phyloP scores from a whole-genome alignment of 2,113 vertebrate species.

The Sebastes fasciatus region DNA sequence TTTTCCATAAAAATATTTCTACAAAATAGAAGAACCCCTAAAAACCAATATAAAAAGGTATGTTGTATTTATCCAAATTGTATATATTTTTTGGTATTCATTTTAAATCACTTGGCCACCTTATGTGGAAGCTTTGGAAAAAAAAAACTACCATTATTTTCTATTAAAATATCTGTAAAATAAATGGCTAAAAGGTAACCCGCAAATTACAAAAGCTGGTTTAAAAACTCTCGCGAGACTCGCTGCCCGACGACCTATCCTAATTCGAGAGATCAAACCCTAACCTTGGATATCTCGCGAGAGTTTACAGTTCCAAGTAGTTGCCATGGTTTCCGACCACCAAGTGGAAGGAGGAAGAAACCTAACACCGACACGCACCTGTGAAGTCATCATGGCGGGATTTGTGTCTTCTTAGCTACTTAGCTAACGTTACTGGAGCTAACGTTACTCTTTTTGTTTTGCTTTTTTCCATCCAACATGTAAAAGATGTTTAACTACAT shows the following conservation, averaged over 20 bases:
- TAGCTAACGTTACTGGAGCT: background rate
- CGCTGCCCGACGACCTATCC: no score
- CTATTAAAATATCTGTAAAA: background rate
- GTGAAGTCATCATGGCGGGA: background rate
- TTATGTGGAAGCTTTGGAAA: background rate
- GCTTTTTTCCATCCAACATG: background rate
- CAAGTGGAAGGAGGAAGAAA: no score
- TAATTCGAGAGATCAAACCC: no score
- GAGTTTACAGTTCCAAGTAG: no score
- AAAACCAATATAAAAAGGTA: no score
- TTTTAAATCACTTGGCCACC: background rate
- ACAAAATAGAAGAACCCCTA: no score
- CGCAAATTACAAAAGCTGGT: background rate
- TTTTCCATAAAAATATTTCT: no score
- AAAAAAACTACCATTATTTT: background rate
- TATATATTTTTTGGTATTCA: background rate
- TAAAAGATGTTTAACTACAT: background rate
- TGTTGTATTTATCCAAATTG: background rate
- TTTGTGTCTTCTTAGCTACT: background rate
- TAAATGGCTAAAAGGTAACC: background rate
- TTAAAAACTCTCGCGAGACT: no score
- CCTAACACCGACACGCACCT: no score
- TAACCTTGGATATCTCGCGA: no score
- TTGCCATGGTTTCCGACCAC: no score
- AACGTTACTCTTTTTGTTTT: background rate